Percentiles rank a stretch among this genome's conserved stretches.
These are phyloP conservation scores for Tinamus major DNA, from an alignment of 2,797 vertebrate genomes.

Conservation along the genomic window DNA sequence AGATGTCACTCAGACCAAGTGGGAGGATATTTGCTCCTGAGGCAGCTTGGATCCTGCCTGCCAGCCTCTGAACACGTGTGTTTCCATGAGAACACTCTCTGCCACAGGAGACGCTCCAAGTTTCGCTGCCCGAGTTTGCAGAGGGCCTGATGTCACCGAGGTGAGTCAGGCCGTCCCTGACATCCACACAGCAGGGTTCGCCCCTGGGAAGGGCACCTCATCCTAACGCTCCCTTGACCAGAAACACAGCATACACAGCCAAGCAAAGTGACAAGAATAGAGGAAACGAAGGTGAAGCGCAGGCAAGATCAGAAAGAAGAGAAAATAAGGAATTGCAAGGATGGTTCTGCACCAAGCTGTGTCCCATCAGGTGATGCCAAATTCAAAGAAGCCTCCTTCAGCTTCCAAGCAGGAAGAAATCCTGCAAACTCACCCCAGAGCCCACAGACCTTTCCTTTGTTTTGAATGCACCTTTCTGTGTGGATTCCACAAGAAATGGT, in stretches of 20 bases:
- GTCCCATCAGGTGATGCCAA: too few relatives aligned
- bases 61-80: not conserved
- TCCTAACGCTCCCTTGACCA: not conserved
- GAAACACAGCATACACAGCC: fast-evolving
- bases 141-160: not conserved
- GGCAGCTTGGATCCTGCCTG: not conserved
- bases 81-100: not conserved
- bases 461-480: not conserved
- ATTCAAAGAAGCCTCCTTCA: not conserved
- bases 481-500: not conserved
- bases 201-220: fast-evolving
- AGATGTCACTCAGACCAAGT: not conserved
- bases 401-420: not conserved
- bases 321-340: fast-evolving
- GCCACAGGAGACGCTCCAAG: not conserved
- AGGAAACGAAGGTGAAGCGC: not conserved
- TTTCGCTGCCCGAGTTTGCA: not conserved
- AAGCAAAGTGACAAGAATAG: not conserved
- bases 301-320: not conserved
- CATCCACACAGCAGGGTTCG: not conserved
- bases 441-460: not conserved
- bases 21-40: not conserved
- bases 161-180: not conserved
- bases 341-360: not conserved
- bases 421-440: not conserved